Percentiles rank a stretch among this genome's conserved stretches.
These are phyloP conservation scores for Marmota flaviventris DNA, from an alignment of 2,113 vertebrate species.

Conservation along the genomic window DNA sequence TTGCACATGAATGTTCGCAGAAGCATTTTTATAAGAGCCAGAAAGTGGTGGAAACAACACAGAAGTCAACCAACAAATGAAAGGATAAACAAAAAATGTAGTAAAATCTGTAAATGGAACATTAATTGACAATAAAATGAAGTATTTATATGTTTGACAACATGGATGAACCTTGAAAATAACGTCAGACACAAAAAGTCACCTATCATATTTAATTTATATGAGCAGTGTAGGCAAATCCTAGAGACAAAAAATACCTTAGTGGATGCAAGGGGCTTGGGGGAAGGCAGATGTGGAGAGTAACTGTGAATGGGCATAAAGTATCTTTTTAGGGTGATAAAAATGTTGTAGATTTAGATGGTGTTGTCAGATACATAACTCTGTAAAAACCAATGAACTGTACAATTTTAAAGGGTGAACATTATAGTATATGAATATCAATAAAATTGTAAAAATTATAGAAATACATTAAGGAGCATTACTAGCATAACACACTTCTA, in stretches of 20 bases:
- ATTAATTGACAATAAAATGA: not conserved
- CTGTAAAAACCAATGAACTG: not conserved
- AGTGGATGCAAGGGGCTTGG: not conserved
- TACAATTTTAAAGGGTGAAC: not conserved
- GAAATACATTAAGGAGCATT: not conserved
- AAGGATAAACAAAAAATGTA: not conserved
- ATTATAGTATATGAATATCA: constrained; percentile 1
- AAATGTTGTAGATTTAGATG: not conserved
- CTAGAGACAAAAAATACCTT: not conserved
- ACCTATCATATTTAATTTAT: not conserved
- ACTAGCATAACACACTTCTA: not conserved
- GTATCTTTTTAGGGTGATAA: not conserved
- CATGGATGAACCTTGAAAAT: constrained; percentile 16
- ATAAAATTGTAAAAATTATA: not conserved
- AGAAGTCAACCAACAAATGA: not conserved
- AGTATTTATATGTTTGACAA: not conserved
- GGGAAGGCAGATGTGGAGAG: not conserved
- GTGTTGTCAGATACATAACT: not conserved
- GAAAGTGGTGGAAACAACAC: not conserved
- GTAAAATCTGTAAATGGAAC: not conserved
- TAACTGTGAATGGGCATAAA: not conserved
- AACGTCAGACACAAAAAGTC: not conserved
- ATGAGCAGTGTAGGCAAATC: not conserved
- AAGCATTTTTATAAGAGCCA: not conserved
- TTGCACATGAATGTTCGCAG: not conserved